A percentile compares a stretch with the other conserved stretches of the same genome.
Evolutionary conservation across 2,797 vertebrate species (phyloP).

Genomic region (Apogon talboti): DNA sequence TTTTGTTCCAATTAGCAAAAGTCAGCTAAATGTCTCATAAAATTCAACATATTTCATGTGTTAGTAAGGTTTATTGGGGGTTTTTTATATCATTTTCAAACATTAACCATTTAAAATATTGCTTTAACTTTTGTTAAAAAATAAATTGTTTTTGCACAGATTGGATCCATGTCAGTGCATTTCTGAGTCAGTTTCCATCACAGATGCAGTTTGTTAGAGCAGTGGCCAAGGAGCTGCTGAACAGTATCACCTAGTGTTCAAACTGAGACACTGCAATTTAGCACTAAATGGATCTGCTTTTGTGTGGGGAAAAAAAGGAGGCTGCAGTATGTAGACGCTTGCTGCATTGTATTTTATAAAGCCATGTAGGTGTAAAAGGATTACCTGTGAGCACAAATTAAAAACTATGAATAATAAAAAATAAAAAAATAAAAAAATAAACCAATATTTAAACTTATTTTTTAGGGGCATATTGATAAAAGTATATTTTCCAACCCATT

Average conservation of each 20-base stretch:
- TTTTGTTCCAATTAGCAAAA: neutral
- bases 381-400: neutral
- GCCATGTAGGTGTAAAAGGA: neutral
- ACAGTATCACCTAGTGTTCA: conserved; percentile 43
- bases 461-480: conserved; percentile 5
- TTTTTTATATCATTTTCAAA: no score
- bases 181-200: neutral
- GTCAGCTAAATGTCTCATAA: no score
- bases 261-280: neutral
- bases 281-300: neutral
- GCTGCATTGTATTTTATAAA: conserved; percentile 1
- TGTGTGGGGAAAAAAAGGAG: neutral
- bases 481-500: conserved; percentile 1
- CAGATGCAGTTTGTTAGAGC: neutral
- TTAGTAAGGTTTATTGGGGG: no score
- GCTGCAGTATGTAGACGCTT: neutral
- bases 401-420: neutral
- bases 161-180: neutral
- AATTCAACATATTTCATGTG: no score
- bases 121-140: no score
- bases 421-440: neutral
- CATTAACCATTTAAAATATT: no score
- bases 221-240: neutral
- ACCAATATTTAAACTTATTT: neutral
- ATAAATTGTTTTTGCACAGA: no score